Percentiles rank a stretch among this genome's conserved stretches.
phyloP scores from a whole-genome alignment of 1,140 invertebrate genomes.

The Eumeta japonica region DNA sequence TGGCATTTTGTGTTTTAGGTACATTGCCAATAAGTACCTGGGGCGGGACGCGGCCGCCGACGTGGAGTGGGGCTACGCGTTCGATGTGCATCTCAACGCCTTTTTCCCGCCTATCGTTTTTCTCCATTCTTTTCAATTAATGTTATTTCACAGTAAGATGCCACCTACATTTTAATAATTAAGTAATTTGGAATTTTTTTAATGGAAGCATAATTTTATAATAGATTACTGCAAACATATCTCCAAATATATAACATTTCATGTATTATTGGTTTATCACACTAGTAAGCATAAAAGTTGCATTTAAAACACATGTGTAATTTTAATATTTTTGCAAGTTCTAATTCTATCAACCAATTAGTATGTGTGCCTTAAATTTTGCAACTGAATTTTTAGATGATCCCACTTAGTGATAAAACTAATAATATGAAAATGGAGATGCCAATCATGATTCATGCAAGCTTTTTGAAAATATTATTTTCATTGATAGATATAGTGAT shows the following conservation, averaged over 20 bases:
- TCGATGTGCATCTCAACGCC: slow-evolving; percentile 98
- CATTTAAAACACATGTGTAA: not conserved
- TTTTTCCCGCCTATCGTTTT: slow-evolving; percentile 94
- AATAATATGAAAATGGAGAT: no score
- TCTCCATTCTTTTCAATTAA: slow-evolving; percentile 88
- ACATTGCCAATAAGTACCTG: slow-evolving; percentile 86
- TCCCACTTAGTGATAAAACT: no score
- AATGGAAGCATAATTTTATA: slow-evolving; percentile 7
- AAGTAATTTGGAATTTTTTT: slow-evolving; percentile 5
- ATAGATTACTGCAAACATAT: slow-evolving; percentile 3
- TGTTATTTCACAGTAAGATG: slow-evolving; percentile 84
- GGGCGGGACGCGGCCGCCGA: slow-evolving; percentile 71
- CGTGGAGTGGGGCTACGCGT: slow-evolving; percentile 98
- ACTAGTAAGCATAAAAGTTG: not conserved
- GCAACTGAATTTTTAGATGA: no score
- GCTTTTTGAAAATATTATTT: no score
- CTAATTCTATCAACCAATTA: no score
- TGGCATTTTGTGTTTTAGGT: slow-evolving; percentile 63
- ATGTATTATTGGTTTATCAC: not conserved
- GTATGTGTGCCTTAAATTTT: no score
- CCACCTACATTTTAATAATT: no score
- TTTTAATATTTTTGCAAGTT: not conserved
- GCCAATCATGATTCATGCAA: no score
- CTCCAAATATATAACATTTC: slow-evolving; percentile 3
- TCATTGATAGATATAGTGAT: no score